Evolutionary conservation across 2,797 vertebrate genomes (phyloP), one percentile per base, ranked within the genome.

Genomic region (Brachyalestes nurse): DNA sequence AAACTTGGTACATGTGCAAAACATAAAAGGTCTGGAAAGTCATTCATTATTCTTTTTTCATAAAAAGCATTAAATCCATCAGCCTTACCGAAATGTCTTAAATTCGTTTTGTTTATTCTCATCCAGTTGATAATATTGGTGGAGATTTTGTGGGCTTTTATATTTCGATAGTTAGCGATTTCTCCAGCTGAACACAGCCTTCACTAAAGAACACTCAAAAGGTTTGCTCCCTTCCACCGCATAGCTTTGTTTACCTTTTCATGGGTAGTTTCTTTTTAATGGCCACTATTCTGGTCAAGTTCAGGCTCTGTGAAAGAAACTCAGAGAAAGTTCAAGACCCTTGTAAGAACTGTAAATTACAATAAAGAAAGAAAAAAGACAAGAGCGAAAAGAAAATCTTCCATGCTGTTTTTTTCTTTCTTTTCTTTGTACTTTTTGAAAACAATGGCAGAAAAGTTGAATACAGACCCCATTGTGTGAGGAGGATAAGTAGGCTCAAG

Each of bases 391-490:
- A 34, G 34, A 34, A 34, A 64, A 64, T 17, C 34, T 6, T 34
- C 25, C 14, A 14, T 16, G 5, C 5, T 2, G 34, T 17, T 17
- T 38, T 64, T 28, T 0, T 4, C 4, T 23, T 16, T 9, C 3
- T 14, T 14, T 62, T 62, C 40, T 45, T 2, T 8, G 42, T 12
- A 45, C 42, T 45, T 1, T 34, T 17, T 8, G 62, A 65, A 14
- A 82, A 81, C 23, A 64, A 55, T 49, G 42, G 53, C n/a, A 60
- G 38, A 75, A 71, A 49, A 76, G 55, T 42, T 67, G 38, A n/a
- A 42, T 21, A 21, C 6, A 21, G 21, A 66, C 34, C 34, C 19
- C 40, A 45, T 42, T 5, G 8, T 47, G 19, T 67, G 38, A 47
- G 16, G 40, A 40, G 62, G 62, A 62, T 62, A 72, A 69, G 61